Evolutionary conservation across 2,797 vertebrate genomes (phyloP).

Genomic region (Myotis myotis): DNA sequence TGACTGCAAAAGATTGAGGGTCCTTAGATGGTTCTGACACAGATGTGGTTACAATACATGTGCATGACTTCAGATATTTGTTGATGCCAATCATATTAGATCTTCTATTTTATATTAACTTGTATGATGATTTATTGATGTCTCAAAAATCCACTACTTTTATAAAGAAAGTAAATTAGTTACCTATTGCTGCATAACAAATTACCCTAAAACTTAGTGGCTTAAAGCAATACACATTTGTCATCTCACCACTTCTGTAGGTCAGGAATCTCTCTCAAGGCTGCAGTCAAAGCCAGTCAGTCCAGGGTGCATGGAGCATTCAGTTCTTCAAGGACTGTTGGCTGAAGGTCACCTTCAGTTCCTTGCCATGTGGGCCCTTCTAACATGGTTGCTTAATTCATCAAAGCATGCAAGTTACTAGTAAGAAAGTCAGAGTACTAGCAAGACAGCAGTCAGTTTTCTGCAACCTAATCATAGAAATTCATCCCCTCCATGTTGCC

Average conservation of each 20-base stretch:
- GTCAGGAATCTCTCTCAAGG: background rate
- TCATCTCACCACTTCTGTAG: conserved; percentile 14
- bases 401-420: background rate
- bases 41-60: background rate
- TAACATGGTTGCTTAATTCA: background rate
- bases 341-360: background rate
- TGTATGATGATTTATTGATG: background rate
- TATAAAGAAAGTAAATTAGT: background rate
- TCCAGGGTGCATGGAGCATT: background rate
- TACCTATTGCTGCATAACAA: background rate
- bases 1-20: background rate
- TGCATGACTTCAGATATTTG: background rate
- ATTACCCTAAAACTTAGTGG: background rate
- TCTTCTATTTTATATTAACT: background rate
- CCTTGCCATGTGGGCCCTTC: background rate
- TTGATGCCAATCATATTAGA: background rate
- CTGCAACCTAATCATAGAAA: background rate
- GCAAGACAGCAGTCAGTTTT: background rate
- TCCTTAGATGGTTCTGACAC: background rate
- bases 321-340: background rate
- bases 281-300: background rate
- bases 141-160: conserved; percentile 1
- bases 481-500: background rate
- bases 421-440: background rate
- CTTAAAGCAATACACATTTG: background rate